Evolutionary conservation across 2,797 vertebrate species (phyloP).

Genomic region (Iguana delicatissima): DNA sequence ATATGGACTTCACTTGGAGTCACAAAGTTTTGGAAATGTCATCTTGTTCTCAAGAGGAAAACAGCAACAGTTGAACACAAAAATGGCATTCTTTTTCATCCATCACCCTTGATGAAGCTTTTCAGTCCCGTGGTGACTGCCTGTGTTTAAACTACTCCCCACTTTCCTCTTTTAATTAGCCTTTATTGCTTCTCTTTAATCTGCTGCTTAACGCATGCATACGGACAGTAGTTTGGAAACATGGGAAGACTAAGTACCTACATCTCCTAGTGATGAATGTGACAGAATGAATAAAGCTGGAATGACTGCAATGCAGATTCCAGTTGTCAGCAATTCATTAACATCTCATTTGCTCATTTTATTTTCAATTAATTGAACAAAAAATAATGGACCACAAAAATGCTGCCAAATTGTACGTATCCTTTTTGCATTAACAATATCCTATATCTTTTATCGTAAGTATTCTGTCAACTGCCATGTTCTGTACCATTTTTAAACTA

Average conservation of each 20-base stretch:
- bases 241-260: background rate
- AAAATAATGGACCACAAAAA: background rate
- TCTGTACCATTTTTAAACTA: constrained; percentile 35
- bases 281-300: background rate
- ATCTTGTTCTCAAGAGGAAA: constrained; percentile 8
- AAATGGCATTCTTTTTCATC: constrained; percentile 18
- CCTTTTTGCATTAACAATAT: background rate
- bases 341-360: background rate
- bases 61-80: constrained; percentile 4
- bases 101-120: background rate
- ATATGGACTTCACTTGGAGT: background rate
- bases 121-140: background rate
- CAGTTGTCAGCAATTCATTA: background rate
- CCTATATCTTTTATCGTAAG: constrained; percentile 18
- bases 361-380: constrained; percentile 31
- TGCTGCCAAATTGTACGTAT: background rate
- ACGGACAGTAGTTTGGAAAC: background rate
- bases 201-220: background rate
- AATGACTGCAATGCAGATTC: background rate
- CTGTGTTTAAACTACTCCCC: background rate
- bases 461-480: constrained; percentile 15
- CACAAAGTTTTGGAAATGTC: background rate
- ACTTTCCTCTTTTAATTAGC: constrained; percentile 27
- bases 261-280: background rate
- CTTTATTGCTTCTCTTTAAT: background rate